Conservation (phyloP, 2,888 invertebrate species). For the Napeogenes inachia region DNA sequence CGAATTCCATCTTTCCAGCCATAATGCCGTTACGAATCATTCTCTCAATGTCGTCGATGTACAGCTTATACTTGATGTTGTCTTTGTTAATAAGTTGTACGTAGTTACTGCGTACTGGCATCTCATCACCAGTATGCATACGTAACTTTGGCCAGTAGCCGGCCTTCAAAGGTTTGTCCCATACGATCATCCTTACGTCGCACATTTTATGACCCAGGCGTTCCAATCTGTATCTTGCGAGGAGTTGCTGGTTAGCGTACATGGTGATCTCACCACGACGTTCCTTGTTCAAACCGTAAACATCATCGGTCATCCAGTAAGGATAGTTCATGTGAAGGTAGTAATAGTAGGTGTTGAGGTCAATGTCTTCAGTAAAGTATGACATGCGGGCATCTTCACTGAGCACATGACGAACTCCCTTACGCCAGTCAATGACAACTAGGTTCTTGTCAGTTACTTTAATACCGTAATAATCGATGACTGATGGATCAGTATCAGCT, state of each 20-base stretch:
- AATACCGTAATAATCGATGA: slow-evolving; percentile 73
- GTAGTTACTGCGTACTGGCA: slow-evolving; percentile 75
- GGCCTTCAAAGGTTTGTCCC: slow-evolving; percentile 57
- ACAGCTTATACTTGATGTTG: slow-evolving; percentile 48
- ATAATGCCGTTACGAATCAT: slow-evolving; percentile 72
- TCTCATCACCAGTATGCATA: slow-evolving; percentile 75
- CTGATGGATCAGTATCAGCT: slow-evolving; percentile 71
- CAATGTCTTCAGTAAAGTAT: slow-evolving; percentile 88
- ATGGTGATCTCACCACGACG: slow-evolving; percentile 78
- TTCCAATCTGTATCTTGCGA: slow-evolving; percentile 77
- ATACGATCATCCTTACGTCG: slow-evolving; percentile 66
- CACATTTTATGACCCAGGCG: slow-evolving; percentile 71
- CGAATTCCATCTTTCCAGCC: slow-evolving; percentile 57
- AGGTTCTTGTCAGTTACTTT: slow-evolving; percentile 73
- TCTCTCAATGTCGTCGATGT: slow-evolving; percentile 66
- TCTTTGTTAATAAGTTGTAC: slow-evolving; percentile 44
- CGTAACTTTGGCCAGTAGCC: slow-evolving; percentile 80
- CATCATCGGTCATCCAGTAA: slow-evolving; percentile 80
- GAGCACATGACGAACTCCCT: slow-evolving; percentile 76
- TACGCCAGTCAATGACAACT: slow-evolving; percentile 82
- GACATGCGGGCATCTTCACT: slow-evolving; percentile 79
- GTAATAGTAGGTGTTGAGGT: slow-evolving; percentile 84
- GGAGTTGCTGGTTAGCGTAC: slow-evolving; percentile 80
- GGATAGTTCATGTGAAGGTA: slow-evolving; percentile 83
- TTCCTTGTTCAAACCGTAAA: slow-evolving; percentile 65